Evolutionary conservation across 2,113 vertebrate species (phyloP), one percentile per base, ranked within the genome.

Genomic region (Zosterops japonicus): DNA sequence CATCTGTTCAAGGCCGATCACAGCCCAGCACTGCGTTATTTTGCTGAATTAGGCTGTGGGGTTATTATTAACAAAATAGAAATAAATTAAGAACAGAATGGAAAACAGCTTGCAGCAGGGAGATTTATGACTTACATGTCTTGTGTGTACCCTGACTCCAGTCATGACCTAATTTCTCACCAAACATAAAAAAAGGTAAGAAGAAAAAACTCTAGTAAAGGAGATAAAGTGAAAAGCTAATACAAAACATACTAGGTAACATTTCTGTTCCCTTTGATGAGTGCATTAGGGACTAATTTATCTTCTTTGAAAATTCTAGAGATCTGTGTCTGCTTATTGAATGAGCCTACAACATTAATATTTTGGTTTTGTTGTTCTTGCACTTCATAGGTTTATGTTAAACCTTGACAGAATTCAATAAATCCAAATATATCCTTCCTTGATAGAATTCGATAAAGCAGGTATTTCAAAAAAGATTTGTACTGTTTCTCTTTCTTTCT

Each of bases 51-150:
- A 81, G 46, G n/a, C 76, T 14, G 4, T 57, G 59, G 47, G 64
- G 27, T 50, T 84, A 56, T 69, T 94, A 64, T 90, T 67, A 77
- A 80, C 36, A 83, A 90, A 86, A 79, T 29, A 76, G 83, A 93
- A 90, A 87, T 90, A 93, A 94, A 95, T 39, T 21, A 81, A 93
- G 91, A 97, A 71, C 28, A 64, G 67, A 61, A 74, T 52, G 41
- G 87, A 79, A 81, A 90, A 35, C 2, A 8, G 25, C 49, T 94
- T 89, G 72, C 31, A 87, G 39, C n/a, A 82, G 49, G 55, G 41
- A 59, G 57, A 50, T 76, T 92, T 94, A 77, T 83, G 49, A 67
- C 60, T 92, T 74, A 44, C 24, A 56, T 49, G 53, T 63, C 85
- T 84, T 85, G 31, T 56, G 50, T 33, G 44, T 31, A 63, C 44